phyloP scores from a whole-genome alignment of 2,888 invertebrate species.

The Orthosia incerta region DNA sequence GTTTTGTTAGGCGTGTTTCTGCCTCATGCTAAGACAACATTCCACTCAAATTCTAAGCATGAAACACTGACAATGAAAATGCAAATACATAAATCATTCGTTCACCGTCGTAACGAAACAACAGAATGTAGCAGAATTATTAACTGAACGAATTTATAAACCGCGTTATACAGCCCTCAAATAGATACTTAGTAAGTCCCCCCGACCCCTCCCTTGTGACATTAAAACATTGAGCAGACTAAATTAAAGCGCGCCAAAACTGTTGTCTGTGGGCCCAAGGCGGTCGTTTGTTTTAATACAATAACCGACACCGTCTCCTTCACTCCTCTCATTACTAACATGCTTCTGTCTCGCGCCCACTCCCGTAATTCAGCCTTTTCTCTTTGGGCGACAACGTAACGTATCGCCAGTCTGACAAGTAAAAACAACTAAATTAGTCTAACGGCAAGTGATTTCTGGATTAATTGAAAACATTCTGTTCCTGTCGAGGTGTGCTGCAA shows the following conservation, averaged over 20 bases:
- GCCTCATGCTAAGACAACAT: neutral
- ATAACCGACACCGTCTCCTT: slow-evolving; percentile 86
- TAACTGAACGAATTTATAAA: slow-evolving; percentile 88
- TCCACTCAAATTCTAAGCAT: slow-evolving; percentile 7
- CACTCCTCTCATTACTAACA: slow-evolving; percentile 77
- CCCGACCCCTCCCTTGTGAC: slow-evolving; percentile 79
- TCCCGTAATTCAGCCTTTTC: slow-evolving; percentile 81
- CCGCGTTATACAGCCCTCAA: slow-evolving; percentile 87
- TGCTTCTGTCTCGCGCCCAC: slow-evolving; percentile 77
- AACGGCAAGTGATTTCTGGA: slow-evolving; percentile 71
- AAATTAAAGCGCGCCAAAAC: slow-evolving; percentile 91
- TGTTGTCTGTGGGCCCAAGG: slow-evolving; percentile 89
- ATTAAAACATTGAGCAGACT: slow-evolving; percentile 90
- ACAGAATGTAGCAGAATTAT: slow-evolving; percentile 80
- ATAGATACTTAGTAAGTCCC: slow-evolving; percentile 87
- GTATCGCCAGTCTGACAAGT: slow-evolving; percentile 75
- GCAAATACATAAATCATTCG: slow-evolving; percentile 57
- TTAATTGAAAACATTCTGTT: slow-evolving; percentile 68
- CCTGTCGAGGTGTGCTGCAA: slow-evolving; percentile 52
- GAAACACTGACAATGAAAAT: slow-evolving; percentile 42
- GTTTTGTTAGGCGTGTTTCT: neutral
- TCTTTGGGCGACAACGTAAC: slow-evolving; percentile 86
- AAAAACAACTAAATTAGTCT: slow-evolving; percentile 68
- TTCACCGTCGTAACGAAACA: slow-evolving; percentile 49
- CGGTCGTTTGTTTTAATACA: slow-evolving; percentile 91